Evolutionary conservation across 2,797 vertebrate species (phyloP).

Genomic region (Danio jaintianensis): DNA sequence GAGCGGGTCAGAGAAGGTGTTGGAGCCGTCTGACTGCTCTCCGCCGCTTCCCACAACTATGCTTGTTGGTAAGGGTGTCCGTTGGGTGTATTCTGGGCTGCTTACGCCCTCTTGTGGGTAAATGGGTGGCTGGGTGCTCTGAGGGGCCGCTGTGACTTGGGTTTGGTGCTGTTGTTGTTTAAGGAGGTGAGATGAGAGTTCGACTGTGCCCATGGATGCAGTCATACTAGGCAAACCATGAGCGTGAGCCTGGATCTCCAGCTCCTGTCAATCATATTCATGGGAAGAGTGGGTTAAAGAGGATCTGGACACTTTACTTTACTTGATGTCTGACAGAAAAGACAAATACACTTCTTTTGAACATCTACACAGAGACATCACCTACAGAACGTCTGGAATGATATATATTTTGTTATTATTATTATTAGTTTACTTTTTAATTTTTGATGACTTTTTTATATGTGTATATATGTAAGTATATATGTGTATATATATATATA

Average conservation of each 20-base stretch:
- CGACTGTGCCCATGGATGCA: constrained; percentile 78
- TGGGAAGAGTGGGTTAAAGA: constrained; percentile 16
- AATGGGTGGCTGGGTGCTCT: constrained; percentile 72
- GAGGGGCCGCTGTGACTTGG: constrained; percentile 67
- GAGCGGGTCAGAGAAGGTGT: constrained; percentile 93
- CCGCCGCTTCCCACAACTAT: constrained; percentile 62
- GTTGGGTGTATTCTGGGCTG: constrained; percentile 83
- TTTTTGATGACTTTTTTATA: no score
- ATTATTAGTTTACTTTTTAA: no score
- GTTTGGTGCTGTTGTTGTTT: constrained; percentile 81
- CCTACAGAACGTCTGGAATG: no score
- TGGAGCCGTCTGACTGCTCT: constrained; percentile 80
- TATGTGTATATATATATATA: no score
- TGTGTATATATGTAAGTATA: no score
- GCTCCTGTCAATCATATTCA: constrained; percentile 82
- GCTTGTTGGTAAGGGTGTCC: constrained; percentile 72
- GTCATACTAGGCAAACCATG: constrained; percentile 88
- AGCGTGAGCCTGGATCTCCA: constrained; percentile 94
- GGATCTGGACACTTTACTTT: not conserved
- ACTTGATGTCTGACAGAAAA: not conserved
- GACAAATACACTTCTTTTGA: no score
- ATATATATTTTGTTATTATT: no score
- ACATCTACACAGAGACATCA: no score
- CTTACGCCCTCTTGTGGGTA: constrained; percentile 85
- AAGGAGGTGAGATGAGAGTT: constrained; percentile 85